Evolutionary conservation across 2,888 invertebrate species (phyloP), one percentile per base, ranked within the genome.

Genomic region (Drosophila engyochracea): DNA sequence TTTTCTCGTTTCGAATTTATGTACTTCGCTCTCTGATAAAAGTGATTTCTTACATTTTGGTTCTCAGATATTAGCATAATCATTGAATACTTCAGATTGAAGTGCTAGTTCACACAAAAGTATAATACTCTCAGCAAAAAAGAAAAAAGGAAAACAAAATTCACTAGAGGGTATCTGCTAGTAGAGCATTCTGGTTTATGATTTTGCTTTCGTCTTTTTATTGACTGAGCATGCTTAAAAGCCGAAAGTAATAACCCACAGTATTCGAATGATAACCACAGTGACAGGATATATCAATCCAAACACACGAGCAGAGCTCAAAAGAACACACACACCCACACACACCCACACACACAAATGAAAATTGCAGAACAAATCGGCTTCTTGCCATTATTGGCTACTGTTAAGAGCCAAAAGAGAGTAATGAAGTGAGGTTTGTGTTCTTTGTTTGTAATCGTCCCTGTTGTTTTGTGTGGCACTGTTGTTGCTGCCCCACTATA

Each of bases 201-300:
- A 30, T 44, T 39, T 49, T 61, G 37, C 30, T 35, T 60, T 66
- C 44, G 41, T 19, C 19, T n/a, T 53, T 58, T 58, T 59, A 71
- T 67, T 54, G 67, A 61, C 55, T 68, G 67, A 54, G 67, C 67
- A 64, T 61, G 54, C 71, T 64, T 68, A 47, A 55, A 81, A 69
- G 55, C 59, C 44, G 59, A 44, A 77, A 65, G 65, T 54, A 72
- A 77, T 68, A 77, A 67, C 35, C 44, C 39, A 63, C 33, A 54
- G 41, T 49, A 54, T 62, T 63, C 12, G 44, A 65, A 76, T 63
- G 52, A 59, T 76, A n/a, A 59, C 54, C 63, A 28, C 71, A 63
- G 25, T 30, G 61, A 49, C 60, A 64, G 76, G 44, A 57, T 60
- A 60, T 33, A 52, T 41, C 61, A 67, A 81, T 71, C 57, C 61